Evolutionary conservation across 2,888 invertebrate genomes (phyloP).

Genomic region (Chymomyza amoena): DNA sequence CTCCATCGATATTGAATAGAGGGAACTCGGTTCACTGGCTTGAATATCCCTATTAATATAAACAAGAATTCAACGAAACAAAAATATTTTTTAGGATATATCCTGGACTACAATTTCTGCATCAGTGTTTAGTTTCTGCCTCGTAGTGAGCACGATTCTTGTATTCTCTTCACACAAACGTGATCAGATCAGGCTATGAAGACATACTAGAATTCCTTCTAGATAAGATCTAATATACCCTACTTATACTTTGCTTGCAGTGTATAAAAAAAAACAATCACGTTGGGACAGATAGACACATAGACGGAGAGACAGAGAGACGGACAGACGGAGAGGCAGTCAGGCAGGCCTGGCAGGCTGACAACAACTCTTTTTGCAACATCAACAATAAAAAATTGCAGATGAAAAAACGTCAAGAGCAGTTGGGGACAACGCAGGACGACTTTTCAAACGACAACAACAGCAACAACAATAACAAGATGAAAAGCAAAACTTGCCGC

Average conservation of each 20-base stretch:
- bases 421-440: slow-evolving; percentile 1
- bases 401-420: slow-evolving; percentile 61
- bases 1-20: too few relatives aligned
- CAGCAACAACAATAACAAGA: slow-evolving; percentile 40
- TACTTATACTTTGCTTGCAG: slow-evolving; percentile 12
- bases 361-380: slow-evolving; percentile 59
- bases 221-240: too few relatives aligned
- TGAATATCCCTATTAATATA: too few relatives aligned
- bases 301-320: slow-evolving; percentile 31
- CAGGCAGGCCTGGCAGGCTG: slow-evolving; percentile 57
- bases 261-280: slow-evolving; percentile 61
- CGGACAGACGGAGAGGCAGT: neutral
- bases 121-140: too few relatives aligned
- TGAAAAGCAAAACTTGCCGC: slow-evolving; percentile 58
- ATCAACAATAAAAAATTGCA: slow-evolving; percentile 61
- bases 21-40: too few relatives aligned
- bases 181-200: too few relatives aligned
- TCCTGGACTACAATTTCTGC: too few relatives aligned
- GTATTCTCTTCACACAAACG: too few relatives aligned
- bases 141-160: too few relatives aligned
- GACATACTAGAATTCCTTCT: too few relatives aligned
- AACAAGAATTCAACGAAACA: too few relatives aligned
- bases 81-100: too few relatives aligned
- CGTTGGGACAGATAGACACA: slow-evolving; percentile 47
- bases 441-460: slow-evolving; percentile 34